Evolutionary conservation across 2,888 invertebrate genomes (phyloP), one percentile per base, ranked within the genome.

Genomic region (Drosophila yooni): DNA sequence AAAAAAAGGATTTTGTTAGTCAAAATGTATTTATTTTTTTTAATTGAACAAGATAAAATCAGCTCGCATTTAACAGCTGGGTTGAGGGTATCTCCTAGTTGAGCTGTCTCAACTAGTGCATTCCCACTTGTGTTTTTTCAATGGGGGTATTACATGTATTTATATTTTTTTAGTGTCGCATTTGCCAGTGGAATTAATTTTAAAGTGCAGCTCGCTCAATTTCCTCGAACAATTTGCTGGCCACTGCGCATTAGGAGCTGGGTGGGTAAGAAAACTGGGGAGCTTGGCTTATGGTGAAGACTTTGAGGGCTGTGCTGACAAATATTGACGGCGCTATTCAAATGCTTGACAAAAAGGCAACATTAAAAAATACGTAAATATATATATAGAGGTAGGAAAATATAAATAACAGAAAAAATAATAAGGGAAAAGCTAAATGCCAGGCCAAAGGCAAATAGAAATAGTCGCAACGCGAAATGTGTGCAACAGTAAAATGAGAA

Each of bases 211-310:
- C 74, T 77, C 77, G 74, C 89, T 83, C 77, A 86, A 88, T 83
- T 83, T 83, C 89, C 87, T 83, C 71, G 73, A 83, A 85, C 80
- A 62, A 82, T 85, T 83, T 83, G 86, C 79, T 72, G 74, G 66
- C 83, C 63, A 40, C 52, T 64, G 66, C 66, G 70, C 81, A 75
- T 73, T 85, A 71, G 3, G 29, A 58, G 65, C 38, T 56, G 15
- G 38, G 27, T 15, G n/a, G 25, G 10, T 3, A 0, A n/a, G 6
- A 7, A 3, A 33, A 66, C 51, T 51, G n/a, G 27, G 31, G 61
- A 76, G 29, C 61, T 52, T 13, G n/a, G 69, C 69, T 56, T 56
- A 61, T 43, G 66, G 31, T 36, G 65, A 40, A 50, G 69, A 60
- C 75, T 74, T 65, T 70, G 51, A 54, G 70, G 66, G 81, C 66